Evolutionary conservation across 2,113 vertebrate genomes (phyloP).

Genomic region (Cyphomyrus discorhynchus): DNA sequence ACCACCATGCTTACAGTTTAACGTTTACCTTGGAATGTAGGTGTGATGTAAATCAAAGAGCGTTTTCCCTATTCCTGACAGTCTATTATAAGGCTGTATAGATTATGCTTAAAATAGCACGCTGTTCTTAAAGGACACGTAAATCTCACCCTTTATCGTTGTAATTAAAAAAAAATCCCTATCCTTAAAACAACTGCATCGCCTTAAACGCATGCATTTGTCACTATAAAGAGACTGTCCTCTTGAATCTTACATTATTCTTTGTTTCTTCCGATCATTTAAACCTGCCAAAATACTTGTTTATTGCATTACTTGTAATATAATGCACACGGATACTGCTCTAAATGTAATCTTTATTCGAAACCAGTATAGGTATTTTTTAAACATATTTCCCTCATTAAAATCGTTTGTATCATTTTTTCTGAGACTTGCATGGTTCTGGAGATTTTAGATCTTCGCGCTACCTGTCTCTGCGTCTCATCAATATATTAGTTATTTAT

Average conservation of each 20-base stretch:
- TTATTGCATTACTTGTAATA: neutral
- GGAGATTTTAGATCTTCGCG: neutral
- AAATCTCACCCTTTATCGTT: neutral
- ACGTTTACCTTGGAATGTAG: conserved; percentile 2
- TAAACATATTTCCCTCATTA: neutral
- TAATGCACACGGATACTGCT: neutral
- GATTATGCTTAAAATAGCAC: conserved; percentile 2
- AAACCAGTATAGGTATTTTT: neutral
- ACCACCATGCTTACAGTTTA: neutral
- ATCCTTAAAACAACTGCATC: neutral
- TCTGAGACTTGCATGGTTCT: neutral
- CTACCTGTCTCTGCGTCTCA: neutral
- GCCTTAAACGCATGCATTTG: neutral
- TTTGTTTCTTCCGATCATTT: conserved; percentile 1
- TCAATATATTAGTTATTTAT: conserved; percentile 1
- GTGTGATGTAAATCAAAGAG: neutral
- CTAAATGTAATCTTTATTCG: neutral
- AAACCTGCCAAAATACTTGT: conserved; percentile 5
- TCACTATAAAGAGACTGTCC: neutral
- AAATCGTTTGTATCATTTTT: neutral
- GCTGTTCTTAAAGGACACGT: neutral
- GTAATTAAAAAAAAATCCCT: neutral
- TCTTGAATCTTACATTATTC: neutral
- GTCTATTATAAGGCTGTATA: neutral
- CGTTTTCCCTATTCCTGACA: neutral